Evolutionary conservation across 2,888 invertebrate genomes (phyloP), one percentile per base, ranked within the genome.

Genomic region (Oscheius myriophilus): DNA sequence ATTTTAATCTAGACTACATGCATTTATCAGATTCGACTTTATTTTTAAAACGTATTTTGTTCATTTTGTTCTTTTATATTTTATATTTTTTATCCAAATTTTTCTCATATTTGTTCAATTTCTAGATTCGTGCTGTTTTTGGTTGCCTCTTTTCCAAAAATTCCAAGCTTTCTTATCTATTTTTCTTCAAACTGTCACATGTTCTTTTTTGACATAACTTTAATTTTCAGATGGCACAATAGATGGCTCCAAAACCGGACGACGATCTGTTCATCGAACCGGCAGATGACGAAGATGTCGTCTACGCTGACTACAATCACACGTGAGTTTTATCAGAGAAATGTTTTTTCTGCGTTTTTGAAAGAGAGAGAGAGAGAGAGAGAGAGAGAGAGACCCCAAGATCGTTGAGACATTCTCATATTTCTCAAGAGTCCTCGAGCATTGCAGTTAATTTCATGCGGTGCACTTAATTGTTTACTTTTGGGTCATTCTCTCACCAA

Each of bases 241-340:
- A 43, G 18, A 81, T 79, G 79, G 63, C 75, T 14, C 77, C 76
- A 46, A 72, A 72, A 18, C 78, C 78, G 6, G 71, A 85, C 69
- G 83, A 83, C 62, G 84, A 84, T 75, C 70, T 85, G 52, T 82
- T 85, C 73, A 84, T 85, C 64, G 85, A 85, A 67, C 85, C 85
- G 45, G 80, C 85, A 16, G 80, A 79, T 43, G 85, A 85, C 68
- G 82, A 83, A 61, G 85, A 85, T 68, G 77, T 85, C 59, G 78
- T 83, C 67, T 85, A 83, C 70, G 84, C 84, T 42, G 82, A 82
- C 64, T 82, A 79, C 65, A 84, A 84, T 64, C 63, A 71, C 55
- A 82, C 85, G 84, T 85, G 65, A 78, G 81, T 70, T 53, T 55
- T 49, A n/a, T n/a, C n/a, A n/a, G n/a, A n/a, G n/a, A n/a, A n/a